Conservation (phyloP, 2,797 vertebrate species). For the Agapornis canus region DNA sequence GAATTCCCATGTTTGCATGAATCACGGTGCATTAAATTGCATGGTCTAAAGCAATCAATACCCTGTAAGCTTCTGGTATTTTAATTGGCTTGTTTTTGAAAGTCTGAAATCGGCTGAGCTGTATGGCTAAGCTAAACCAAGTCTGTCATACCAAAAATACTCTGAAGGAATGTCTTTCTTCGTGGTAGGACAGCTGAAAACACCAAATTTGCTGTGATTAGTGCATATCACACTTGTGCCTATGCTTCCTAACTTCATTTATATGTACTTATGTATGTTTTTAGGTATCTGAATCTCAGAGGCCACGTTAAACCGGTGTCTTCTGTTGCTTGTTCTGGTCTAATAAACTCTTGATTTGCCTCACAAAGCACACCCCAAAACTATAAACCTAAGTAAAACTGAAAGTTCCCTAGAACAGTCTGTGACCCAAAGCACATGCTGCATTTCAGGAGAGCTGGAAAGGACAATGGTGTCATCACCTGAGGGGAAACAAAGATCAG, state of each 20-base stretch:
- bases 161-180: neutral
- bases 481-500: constrained; percentile 59
- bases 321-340: neutral
- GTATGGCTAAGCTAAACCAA: neutral
- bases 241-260: neutral
- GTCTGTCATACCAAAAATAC: constrained; percentile 15
- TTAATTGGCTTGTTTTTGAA: neutral
- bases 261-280: neutral
- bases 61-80: constrained; percentile 7
- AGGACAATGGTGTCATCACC: constrained; percentile 55
- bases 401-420: neutral
- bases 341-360: neutral
- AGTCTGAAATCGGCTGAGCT: constrained; percentile 25
- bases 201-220: neutral
- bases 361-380: neutral
- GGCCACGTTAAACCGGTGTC: neutral
- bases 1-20: neutral
- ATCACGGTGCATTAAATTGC: neutral
- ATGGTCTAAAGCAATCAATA: neutral
- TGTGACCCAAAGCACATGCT: constrained; percentile 10
- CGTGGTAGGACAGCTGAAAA: neutral
- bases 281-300: neutral
- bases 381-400: neutral
- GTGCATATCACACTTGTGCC: neutral
- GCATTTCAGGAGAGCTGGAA: constrained; percentile 38